Evolutionary conservation across 2,113 vertebrate species (phyloP), one percentile per base, ranked within the genome.

Genomic region (Aptenodytes forsteri): DNA sequence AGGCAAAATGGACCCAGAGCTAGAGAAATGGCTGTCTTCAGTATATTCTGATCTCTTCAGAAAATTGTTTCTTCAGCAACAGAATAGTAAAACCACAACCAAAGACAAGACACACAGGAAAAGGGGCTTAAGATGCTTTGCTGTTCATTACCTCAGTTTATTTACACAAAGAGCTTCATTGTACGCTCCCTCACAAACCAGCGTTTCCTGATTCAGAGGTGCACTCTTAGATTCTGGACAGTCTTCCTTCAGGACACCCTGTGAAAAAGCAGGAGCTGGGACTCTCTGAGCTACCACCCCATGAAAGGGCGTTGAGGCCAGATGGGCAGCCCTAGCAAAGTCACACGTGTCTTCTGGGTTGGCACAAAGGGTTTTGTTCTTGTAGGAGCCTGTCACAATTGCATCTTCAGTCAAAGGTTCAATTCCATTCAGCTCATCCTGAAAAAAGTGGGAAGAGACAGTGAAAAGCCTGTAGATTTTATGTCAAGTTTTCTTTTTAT

Each of bases 251-350:
- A 95, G 58, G 17, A 82, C 66, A 32, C 54, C 42, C 77, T 97
- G 83, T 10, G 96, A 34, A 42, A 95, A 93, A 61, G 46, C 62
- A 62, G 95, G 89, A 95, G 89, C 81, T 42, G 97, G 71, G 49
- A 97, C 78, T 78, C 98, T 98, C 88, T 97, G 95, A 93, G 95
- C 85, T 34, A 55, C 54, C 36, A 88, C 52, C 23, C 97, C 97
- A 14, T 98, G 98, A 61, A 99, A 99, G n/a, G 99, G 99, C 1
- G 98, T 99, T 8, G 99, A 99, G 25, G 98, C 98, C 92, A 99
- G 93, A 25, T 88, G 98, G 61, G 99, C 98, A 40, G 98, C 98
- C 84, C 95, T 96, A n/a, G 96, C 98, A 25, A 99, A 99, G 77
- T 99, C 98, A 94, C 98, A 98, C 0, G 98, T 99, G 87, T 99